A percentile compares a stretch with the other conserved stretches of the same genome.
These are phyloP conservation scores for Podarcis cretensis DNA, from an alignment of 2,113 vertebrate genomes.

Conservation along the genomic window DNA sequence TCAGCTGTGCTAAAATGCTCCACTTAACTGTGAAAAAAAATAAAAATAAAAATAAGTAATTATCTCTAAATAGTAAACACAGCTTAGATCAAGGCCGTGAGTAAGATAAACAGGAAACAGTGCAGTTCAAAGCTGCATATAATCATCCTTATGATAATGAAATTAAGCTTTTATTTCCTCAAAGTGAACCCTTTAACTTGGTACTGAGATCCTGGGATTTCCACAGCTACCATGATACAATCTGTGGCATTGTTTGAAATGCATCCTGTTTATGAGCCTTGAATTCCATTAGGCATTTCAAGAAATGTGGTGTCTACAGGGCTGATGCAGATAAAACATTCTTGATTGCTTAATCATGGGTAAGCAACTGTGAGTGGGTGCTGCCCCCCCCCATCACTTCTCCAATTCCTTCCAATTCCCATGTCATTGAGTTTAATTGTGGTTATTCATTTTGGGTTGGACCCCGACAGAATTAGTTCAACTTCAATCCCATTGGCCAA, in stretches of 20 bases:
- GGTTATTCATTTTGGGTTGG: slow-evolving; percentile 9
- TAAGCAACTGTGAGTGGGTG: not conserved
- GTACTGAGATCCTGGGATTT: slow-evolving; percentile 45
- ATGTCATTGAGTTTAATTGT: not conserved
- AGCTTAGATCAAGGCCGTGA: slow-evolving; percentile 70
- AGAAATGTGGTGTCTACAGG: not conserved
- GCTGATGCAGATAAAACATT: not conserved
- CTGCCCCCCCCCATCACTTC: not conserved
- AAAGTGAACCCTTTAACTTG: slow-evolving; percentile 58
- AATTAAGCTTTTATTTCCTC: slow-evolving; percentile 71
- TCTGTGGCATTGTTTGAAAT: slow-evolving; percentile 47
- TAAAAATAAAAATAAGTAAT: slow-evolving; percentile 78
- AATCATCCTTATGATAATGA: slow-evolving; percentile 64
- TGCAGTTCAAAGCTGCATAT: slow-evolving; percentile 63
- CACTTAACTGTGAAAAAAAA: slow-evolving; percentile 84
- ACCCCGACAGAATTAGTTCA: not conserved
- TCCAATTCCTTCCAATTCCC: not conserved
- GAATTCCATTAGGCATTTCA: slow-evolving; percentile 19
- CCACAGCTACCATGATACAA: slow-evolving; percentile 38
- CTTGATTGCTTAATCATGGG: not conserved
- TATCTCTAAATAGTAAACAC: slow-evolving; percentile 75
- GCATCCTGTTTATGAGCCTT: slow-evolving; percentile 20
- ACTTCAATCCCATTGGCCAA: not conserved
- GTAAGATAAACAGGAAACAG: slow-evolving; percentile 77
- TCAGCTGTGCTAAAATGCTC: slow-evolving; percentile 84